Evolutionary conservation across 1,140 invertebrate genomes (phyloP), one percentile per base, ranked within the genome.

Genomic region (Diorhabda carinulata): DNA sequence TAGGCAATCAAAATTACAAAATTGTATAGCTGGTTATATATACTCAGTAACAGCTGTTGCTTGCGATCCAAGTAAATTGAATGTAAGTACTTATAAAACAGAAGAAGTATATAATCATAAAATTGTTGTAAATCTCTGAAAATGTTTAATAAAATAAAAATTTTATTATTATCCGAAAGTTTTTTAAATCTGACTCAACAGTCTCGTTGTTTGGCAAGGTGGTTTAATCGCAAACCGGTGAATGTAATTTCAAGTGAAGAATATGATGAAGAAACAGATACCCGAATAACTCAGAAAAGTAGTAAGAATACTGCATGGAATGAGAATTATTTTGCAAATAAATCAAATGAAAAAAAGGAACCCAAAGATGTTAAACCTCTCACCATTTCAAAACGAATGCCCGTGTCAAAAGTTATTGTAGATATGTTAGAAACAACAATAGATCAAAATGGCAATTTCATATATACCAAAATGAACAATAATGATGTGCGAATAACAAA

Each of bases 401-500:
- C 25, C 3, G 7, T 8, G 7, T 8, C 41, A 57, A 67, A 59
- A 66, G 45, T 42, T n/a, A 60, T 57, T 43, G 43, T 60, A 5
- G 65, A 67, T 60, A 67, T 67, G 65, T 59, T 67, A 44, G 65
- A 67, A 71, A 86, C 83, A 72, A 80, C 84, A 41, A 82, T 86
- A 77, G 82, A 86, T 79, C 77, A 81, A 63, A 80, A 84, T 67
- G 82, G 83, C 69, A 81, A 86, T 70, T 78, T 85, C 68, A 78
- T 85, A 64, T 87, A 83, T 77, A 83, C 83, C 66, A 87, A 86
- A 78, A 78, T 86, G 73, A 82, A 82, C 71, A 80, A 85, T 64
- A 85, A 85, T 75, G 85, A 87, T 80, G 65, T 78, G 3, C 77
- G 81, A 73, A 76, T 87, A 61, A 82, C 81, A 82, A 84, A 79